Conservation (phyloP, 1,140 invertebrate genomes). For the Saccostrea cuccullata region DNA sequence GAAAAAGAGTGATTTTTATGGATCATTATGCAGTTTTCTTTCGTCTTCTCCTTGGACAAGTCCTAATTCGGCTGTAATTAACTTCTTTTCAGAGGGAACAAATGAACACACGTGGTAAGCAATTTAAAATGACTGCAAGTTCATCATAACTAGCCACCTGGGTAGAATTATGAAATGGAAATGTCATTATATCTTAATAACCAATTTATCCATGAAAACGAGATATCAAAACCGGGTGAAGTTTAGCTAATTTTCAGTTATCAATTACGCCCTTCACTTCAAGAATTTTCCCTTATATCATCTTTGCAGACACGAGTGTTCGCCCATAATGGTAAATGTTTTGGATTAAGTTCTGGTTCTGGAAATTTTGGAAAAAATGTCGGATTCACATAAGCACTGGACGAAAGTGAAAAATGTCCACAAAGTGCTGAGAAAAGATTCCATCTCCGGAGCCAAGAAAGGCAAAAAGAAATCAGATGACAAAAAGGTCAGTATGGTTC, state of each 20-base stretch:
- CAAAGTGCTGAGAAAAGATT: neutral
- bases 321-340: neutral
- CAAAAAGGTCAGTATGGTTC: neutral
- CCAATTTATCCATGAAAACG: neutral
- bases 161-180: constrained; percentile 3
- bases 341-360: neutral
- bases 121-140: constrained; percentile 19
- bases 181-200: neutral
- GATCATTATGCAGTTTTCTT: neutral
- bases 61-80: neutral
- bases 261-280: neutral
- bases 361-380: neutral
- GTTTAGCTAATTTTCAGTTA: neutral
- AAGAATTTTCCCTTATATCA: neutral
- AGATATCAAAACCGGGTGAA: neutral
- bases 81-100: constrained; percentile 20
- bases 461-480: neutral
- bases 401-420: neutral
- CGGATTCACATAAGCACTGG: constrained; percentile 1
- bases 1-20: neutral
- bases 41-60: neutral
- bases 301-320: neutral
- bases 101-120: neutral
- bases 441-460: neutral
- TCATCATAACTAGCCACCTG: neutral